phyloP scores from a whole-genome alignment of 2,888 invertebrate species.

The Drosophila subquinaria region DNA sequence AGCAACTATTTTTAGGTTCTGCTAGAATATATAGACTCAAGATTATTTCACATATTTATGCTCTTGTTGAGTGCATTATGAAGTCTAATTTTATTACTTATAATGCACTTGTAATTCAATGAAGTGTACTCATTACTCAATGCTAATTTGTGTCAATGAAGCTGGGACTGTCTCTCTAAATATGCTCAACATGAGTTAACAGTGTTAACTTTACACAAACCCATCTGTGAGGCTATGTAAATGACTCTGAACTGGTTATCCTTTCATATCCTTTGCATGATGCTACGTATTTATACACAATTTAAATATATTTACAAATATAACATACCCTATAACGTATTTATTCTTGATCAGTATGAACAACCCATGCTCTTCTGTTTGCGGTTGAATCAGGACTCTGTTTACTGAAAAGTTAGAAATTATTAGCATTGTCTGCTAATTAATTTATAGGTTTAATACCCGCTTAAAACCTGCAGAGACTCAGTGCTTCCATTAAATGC shows the following conservation, averaged over 20 bases:
- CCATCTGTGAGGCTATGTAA: not conserved
- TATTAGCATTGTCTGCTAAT: too few species aligned
- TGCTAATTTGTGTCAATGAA: slow-evolving; percentile 9
- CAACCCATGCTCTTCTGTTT: not conserved
- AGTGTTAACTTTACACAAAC: not conserved
- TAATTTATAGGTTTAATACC: not conserved
- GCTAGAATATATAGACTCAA: too few species aligned
- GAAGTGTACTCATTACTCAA: not conserved
- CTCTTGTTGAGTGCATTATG: too few species aligned
- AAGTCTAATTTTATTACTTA: too few species aligned
- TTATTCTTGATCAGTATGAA: not conserved
- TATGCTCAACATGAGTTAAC: slow-evolving; percentile 58
- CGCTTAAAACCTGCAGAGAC: not conserved
- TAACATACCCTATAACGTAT: not conserved
- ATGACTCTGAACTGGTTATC: not conserved
- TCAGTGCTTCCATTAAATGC: not conserved
- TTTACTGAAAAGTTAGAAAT: too few species aligned
- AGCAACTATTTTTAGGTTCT: too few species aligned
- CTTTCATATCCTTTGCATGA: not conserved
- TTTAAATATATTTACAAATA: not conserved
- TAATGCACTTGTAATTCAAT: not conserved
- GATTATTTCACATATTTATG: too few species aligned
- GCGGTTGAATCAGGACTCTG: too few species aligned
- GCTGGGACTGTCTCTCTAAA: slow-evolving; percentile 31
- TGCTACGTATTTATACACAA: not conserved